A percentile compares a stretch with the other conserved stretches of the same genome.
These are phyloP conservation scores for Erebia aethiops DNA, from an alignment of 2,888 invertebrate species.

Conservation along the genomic window DNA sequence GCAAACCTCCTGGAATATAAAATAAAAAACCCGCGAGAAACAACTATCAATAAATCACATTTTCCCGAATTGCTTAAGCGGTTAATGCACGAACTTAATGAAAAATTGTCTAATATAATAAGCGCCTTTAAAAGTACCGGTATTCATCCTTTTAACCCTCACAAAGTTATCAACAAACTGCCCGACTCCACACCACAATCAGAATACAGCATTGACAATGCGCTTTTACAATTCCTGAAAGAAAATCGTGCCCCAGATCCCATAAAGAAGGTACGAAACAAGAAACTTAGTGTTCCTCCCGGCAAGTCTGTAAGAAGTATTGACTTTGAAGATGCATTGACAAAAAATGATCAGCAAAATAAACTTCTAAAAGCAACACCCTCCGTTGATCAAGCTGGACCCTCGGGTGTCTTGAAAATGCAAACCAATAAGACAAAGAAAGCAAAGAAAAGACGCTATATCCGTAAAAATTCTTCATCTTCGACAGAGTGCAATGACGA, in stretches of 20 bases:
- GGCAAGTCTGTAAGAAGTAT: background rate
- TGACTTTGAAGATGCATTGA: background rate
- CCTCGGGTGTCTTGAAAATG: no score
- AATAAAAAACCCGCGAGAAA: no score
- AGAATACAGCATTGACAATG: background rate
- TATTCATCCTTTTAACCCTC: no score
- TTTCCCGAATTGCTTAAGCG: background rate
- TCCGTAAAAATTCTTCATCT: no score
- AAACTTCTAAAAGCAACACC: no score
- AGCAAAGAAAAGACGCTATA: no score
- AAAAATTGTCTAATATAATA: no score
- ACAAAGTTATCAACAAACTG: background rate
- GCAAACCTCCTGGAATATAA: constrained; percentile 1
- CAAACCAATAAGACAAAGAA: background rate
- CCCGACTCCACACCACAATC: background rate
- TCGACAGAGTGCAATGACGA: background rate
- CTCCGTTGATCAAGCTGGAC: no score
- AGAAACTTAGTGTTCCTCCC: background rate
- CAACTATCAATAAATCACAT: background rate
- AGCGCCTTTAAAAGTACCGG: no score
- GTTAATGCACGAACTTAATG: no score
- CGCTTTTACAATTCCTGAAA: background rate
- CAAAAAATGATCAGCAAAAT: background rate
- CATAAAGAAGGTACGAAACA: no score
- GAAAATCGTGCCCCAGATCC: background rate